phyloP scores from a whole-genome alignment of 2,888 invertebrate genomes.

The Drepana falcataria region DNA sequence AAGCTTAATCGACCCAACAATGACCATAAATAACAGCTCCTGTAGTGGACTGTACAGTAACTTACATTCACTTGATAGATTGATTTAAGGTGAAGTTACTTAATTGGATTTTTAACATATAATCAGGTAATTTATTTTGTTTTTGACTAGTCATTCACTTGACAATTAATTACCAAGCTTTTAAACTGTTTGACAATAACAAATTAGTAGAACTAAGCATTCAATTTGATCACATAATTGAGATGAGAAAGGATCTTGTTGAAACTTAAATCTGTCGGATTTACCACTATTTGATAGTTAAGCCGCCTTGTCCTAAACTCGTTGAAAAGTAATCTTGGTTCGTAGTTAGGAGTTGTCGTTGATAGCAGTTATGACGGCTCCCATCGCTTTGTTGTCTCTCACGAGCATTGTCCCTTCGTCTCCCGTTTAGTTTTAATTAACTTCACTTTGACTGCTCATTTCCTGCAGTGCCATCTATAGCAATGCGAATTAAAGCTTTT shows the following conservation, averaged over 20 bases:
- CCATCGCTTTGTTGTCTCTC: constrained; percentile 54
- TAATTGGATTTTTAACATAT: no score
- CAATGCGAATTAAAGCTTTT: constrained; percentile 33
- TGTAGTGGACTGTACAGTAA: background rate
- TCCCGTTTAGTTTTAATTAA: constrained; percentile 68
- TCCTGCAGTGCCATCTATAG: constrained; percentile 38
- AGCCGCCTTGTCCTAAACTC: constrained; percentile 27
- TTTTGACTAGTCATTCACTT: no score
- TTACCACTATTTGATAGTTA: constrained; percentile 6
- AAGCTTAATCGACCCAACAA: background rate
- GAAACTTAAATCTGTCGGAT: constrained; percentile 1
- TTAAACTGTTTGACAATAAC: background rate
- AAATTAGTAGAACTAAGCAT: background rate
- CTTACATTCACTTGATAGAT: background rate
- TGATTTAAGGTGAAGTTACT: background rate
- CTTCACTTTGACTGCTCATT: constrained; percentile 54
- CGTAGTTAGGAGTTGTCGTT: constrained; percentile 46
- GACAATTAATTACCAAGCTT: no score
- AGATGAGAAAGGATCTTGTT: background rate
- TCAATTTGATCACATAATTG: background rate
- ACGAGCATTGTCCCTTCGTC: constrained; percentile 46
- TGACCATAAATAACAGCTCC: constrained; percentile 1
- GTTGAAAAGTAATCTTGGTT: constrained; percentile 45
- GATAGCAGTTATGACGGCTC: constrained; percentile 53
- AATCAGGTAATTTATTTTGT: no score